Conservation (phyloP, 2,797 vertebrate species). For the Macropodus opercularis region DNA sequence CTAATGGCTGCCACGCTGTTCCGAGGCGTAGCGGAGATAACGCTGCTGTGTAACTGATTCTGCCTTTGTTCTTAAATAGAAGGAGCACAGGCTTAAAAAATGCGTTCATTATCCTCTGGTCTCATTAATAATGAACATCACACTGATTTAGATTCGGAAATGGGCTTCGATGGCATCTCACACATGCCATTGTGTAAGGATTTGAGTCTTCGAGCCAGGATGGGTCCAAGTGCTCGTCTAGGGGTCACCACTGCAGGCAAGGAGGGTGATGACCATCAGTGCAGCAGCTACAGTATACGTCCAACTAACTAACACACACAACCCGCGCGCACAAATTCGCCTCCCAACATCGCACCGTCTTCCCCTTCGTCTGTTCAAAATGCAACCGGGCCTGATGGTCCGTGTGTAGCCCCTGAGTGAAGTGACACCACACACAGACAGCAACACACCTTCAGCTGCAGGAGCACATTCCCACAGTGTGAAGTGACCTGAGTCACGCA, state of each 20-base stretch:
- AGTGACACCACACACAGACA: constrained; percentile 33
- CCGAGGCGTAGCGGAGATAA: constrained; percentile 22
- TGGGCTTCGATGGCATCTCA: constrained; percentile 24
- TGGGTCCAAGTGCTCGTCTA: background rate
- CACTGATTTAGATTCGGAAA: constrained; percentile 36
- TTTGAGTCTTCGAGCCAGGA: constrained; percentile 1
- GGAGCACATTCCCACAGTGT: constrained; percentile 44
- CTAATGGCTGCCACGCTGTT: constrained; percentile 25
- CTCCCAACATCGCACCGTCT: constrained; percentile 8
- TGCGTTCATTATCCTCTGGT: constrained; percentile 37
- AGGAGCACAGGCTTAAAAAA: constrained; percentile 27
- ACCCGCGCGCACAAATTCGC: constrained; percentile 5
- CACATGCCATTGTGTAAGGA: background rate
- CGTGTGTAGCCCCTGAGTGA: constrained; percentile 31
- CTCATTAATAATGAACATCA: constrained; percentile 48
- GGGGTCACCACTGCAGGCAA: background rate
- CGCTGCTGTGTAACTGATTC: constrained; percentile 31
- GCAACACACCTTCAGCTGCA: constrained; percentile 28
- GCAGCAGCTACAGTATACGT: no score
- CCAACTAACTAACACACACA: no score
- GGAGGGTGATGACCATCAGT: background rate
- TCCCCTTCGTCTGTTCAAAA: background rate
- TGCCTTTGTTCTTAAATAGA: constrained; percentile 43
- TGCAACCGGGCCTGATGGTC: constrained; percentile 3
- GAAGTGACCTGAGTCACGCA: constrained; percentile 57